Conservation (phyloP, 2,888 invertebrate genomes). For the Lasius platythorax region DNA sequence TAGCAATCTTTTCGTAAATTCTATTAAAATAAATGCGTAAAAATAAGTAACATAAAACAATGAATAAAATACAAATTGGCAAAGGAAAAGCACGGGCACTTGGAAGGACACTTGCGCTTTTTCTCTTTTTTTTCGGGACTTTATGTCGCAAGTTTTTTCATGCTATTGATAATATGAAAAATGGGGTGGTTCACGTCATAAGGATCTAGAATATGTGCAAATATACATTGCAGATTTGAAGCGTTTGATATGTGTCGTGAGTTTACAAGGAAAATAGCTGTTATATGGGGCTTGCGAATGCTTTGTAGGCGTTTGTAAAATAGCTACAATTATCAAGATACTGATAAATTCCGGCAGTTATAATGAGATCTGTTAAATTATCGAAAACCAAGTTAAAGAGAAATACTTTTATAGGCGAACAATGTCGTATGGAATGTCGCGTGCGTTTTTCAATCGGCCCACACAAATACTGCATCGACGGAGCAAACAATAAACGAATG, state of each 20-base stretch:
- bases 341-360: slow-evolving; percentile 52
- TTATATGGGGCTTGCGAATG: neutral
- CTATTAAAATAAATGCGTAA: slow-evolving; percentile 30
- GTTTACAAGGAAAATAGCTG: slow-evolving; percentile 13
- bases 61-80: slow-evolving; percentile 29
- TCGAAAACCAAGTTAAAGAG: slow-evolving; percentile 11
- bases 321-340: slow-evolving; percentile 15
- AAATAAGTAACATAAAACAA: slow-evolving; percentile 40
- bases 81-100: slow-evolving; percentile 35
- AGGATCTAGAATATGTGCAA: slow-evolving; percentile 41
- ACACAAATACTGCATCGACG: slow-evolving; percentile 68
- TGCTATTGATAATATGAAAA: slow-evolving; percentile 14
- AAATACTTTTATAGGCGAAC: slow-evolving; percentile 52
- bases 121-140: slow-evolving; percentile 13
- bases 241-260: slow-evolving; percentile 42
- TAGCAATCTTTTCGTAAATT: slow-evolving; percentile 10
- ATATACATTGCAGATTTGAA: slow-evolving; percentile 39
- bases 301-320: neutral
- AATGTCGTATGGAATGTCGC: slow-evolving; percentile 76
- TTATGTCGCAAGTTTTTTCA: slow-evolving; percentile 37
- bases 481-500: slow-evolving; percentile 65
- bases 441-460: slow-evolving; percentile 58
- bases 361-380: slow-evolving; percentile 62
- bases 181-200: neutral
- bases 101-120: slow-evolving; percentile 53